A percentile compares a stretch with the other conserved stretches of the same genome.
Conservation (phyloP, 2,888 invertebrate species). For the Sphaeridia pumilis region DNA sequence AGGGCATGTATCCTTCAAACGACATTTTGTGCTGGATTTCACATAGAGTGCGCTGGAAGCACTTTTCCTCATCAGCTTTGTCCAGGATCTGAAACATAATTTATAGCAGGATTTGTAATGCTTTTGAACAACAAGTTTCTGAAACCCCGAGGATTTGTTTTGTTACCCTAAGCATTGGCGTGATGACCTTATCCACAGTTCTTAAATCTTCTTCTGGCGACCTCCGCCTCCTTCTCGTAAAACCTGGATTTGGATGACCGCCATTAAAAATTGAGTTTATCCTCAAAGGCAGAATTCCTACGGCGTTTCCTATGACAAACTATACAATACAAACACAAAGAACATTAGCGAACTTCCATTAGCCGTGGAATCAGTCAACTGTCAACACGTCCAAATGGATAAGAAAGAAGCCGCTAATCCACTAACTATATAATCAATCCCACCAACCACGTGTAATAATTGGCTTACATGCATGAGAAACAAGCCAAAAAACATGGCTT, state of each 20-base stretch:
- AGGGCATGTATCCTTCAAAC: not conserved
- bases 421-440: too few relatives aligned
- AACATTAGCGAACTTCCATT: too few relatives aligned
- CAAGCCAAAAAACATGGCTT: not conserved
- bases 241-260: not conserved
- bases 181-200: not conserved
- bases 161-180: not conserved
- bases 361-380: too few relatives aligned
- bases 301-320: constrained; percentile 1
- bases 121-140: not conserved
- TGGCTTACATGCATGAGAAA: not conserved
- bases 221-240: not conserved
- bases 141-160: not conserved
- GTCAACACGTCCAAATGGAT: too few relatives aligned
- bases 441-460: too few relatives aligned
- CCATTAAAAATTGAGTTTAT: not conserved
- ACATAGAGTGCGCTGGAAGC: not conserved
- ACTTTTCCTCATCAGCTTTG: not conserved
- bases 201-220: not conserved
- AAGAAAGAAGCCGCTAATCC: too few relatives aligned
- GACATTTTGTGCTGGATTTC: not conserved
- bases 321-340: too few relatives aligned
- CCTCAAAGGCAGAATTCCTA: not conserved
- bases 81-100: not conserved
- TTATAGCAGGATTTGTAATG: too few relatives aligned